Conservation (phyloP, 2,797 vertebrate genomes). For the Neostethus bicornis region DNA sequence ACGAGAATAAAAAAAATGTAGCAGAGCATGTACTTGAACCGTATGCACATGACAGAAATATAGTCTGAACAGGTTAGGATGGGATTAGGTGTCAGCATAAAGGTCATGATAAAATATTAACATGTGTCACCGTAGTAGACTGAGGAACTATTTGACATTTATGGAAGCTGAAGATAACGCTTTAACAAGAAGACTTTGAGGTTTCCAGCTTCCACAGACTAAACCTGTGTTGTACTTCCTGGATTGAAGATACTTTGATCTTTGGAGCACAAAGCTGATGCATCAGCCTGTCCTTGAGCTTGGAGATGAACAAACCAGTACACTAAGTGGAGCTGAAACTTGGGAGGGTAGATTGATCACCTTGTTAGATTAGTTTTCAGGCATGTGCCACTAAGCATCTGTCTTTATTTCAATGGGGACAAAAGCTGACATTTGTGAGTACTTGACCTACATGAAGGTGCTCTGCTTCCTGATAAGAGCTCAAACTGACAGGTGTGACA, state of each 20-base stretch:
- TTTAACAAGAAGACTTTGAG: slow-evolving; percentile 50
- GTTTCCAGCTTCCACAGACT: slow-evolving; percentile 46
- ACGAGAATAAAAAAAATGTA: slow-evolving; percentile 52
- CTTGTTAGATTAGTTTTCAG: slow-evolving; percentile 59
- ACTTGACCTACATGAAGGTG: slow-evolving; percentile 62
- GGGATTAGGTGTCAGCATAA: slow-evolving; percentile 46
- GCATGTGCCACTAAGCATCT: slow-evolving; percentile 66
- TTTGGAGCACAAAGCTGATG: slow-evolving; percentile 44
- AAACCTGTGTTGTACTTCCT: slow-evolving; percentile 39
- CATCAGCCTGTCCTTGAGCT: slow-evolving; percentile 49
- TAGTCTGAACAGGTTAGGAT: slow-evolving; percentile 24
- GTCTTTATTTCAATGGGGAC: slow-evolving; percentile 65
- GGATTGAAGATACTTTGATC: slow-evolving; percentile 63
- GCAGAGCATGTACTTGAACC: slow-evolving; percentile 44
- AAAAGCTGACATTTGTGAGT: slow-evolving; percentile 66
- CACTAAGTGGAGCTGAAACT: slow-evolving; percentile 51
- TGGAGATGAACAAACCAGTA: slow-evolving; percentile 58
- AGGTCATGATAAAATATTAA: slow-evolving; percentile 65
- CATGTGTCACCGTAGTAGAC: slow-evolving; percentile 55
- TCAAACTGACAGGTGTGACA: slow-evolving; percentile 44
- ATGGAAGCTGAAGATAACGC: slow-evolving; percentile 50
- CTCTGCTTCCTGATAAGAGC: slow-evolving; percentile 42
- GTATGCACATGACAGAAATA: slow-evolving; percentile 39
- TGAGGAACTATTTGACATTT: slow-evolving; percentile 51
- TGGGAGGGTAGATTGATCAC: slow-evolving; percentile 64